These are phyloP conservation scores for Drosophila birchii DNA, from an alignment of 2,888 invertebrate species.

Conservation along the genomic window DNA sequence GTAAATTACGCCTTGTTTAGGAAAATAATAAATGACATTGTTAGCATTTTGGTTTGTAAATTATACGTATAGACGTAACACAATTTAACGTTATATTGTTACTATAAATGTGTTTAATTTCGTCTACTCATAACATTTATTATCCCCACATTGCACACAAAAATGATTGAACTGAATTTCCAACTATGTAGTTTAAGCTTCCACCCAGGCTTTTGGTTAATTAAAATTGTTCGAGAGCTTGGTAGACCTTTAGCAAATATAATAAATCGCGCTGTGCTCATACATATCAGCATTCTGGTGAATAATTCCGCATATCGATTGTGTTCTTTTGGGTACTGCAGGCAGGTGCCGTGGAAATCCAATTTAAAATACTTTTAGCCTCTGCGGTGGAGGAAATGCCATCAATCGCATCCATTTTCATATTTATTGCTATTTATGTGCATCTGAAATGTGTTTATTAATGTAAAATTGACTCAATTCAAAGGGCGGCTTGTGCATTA, in stretches of 20 bases:
- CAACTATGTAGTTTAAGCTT: slow-evolving; percentile 15
- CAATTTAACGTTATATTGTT: not conserved
- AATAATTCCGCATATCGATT: slow-evolving; percentile 36
- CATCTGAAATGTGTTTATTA: slow-evolving; percentile 19
- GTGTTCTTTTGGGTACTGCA: slow-evolving; percentile 19
- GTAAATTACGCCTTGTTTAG: not conserved
- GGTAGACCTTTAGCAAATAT: slow-evolving; percentile 24
- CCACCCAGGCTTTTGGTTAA: slow-evolving; percentile 19
- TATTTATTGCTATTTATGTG: slow-evolving; percentile 21
- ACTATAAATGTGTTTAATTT: not conserved
- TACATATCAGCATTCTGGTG: slow-evolving; percentile 4
- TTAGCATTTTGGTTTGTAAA: not conserved
- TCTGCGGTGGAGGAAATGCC: slow-evolving; percentile 2
- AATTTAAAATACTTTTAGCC: slow-evolving; percentile 41
- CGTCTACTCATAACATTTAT: not conserved
- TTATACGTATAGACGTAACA: not conserved
- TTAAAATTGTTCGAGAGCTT: slow-evolving; percentile 18
- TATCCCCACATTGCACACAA: not conserved
- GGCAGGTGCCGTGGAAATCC: slow-evolving; percentile 25
- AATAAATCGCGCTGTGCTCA: slow-evolving; percentile 19
- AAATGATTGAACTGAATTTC: not conserved
- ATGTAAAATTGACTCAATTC: not conserved
- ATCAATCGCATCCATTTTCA: slow-evolving; percentile 8
- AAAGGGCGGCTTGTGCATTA: no score
- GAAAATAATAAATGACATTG: not conserved